A percentile compares a stretch with the other conserved stretches of the same genome.
phyloP scores from a whole-genome alignment of 92 coral and sea anemone species.

The Pocillopora meandrina region DNA sequence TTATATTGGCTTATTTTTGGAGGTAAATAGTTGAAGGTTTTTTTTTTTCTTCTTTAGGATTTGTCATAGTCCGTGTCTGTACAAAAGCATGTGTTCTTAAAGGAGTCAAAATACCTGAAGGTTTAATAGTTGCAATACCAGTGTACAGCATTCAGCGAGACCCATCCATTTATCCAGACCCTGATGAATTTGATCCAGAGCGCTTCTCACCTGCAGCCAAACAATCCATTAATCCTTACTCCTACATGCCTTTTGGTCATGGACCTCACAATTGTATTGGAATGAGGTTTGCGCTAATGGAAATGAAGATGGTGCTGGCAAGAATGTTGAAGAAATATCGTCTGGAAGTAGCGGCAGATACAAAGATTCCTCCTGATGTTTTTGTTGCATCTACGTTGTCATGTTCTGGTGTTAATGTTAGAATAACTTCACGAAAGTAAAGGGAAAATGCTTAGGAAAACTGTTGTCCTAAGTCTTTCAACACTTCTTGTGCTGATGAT shows the following conservation, averaged over 20 bases:
- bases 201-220: conserved; percentile 63
- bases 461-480: background rate
- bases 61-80: conserved; percentile 44
- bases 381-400: background rate
- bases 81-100: conserved; percentile 49
- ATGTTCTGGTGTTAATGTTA: conserved; percentile 4
- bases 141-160: conserved; percentile 55
- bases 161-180: conserved; percentile 62
- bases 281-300: conserved; percentile 76
- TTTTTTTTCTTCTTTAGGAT: conserved; percentile 1
- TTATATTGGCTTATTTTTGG: too few species aligned
- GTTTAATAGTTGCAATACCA: conserved; percentile 28
- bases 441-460: background rate
- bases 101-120: conserved; percentile 49
- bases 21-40: too few species aligned
- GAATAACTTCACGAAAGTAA: background rate
- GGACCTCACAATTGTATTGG: conserved; percentile 71
- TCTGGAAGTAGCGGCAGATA: conserved; percentile 56
- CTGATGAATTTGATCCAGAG: conserved; percentile 68
- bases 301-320: conserved; percentile 64
- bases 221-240: conserved; percentile 65
- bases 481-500: too few species aligned
- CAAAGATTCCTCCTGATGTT: conserved; percentile 46
- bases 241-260: conserved; percentile 57
- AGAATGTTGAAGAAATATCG: conserved; percentile 62